Evolutionary conservation across 2,797 vertebrate species (phyloP), one percentile per base, ranked within the genome.

Genomic region (Rhinatrema bivittatum): DNA sequence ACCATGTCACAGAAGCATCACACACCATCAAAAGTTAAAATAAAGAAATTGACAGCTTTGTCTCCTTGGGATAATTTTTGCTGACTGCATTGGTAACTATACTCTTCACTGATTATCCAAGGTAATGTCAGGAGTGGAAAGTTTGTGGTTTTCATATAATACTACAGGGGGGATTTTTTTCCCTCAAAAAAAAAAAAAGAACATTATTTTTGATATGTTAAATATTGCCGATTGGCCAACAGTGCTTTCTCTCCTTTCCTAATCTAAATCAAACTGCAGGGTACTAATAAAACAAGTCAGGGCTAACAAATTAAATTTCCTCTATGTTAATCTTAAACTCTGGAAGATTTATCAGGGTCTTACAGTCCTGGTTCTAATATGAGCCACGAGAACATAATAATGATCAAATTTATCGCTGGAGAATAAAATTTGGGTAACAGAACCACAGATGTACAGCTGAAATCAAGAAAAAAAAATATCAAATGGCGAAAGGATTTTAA

Each of bases 231-330:
- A 3, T 5, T 6, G 14, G 30, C 14, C 33, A 40, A 20, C 7
- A 8, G 1, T 20, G 7, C 2, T 2, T 16, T 31, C 3, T 33
- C 10, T 61, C 24, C 7, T 33, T 10, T 61, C 24, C 7, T 0
- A 0, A 7, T 46, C 36, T 32, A 35, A 43, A 26, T 15, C 10
- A 39, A 22, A 25, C 29, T 32, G 25, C 32, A 29, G 7, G 36
- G 12, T 26, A 30, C 23, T 47, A 35, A 50, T 43, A 29, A 46
- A 44, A 42, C 29, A 45, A 40, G 18, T 16, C 13, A 45, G 13
- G 42, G 47, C 20, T 35, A 57, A 37, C 33, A 52, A 25, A 37
- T 42, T 32, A 44, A 20, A 55, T 45, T 40, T 40, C 18, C 36
- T 52, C 36, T 30, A 24, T 39, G 26, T 45, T 55, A 39, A 39